phyloP scores from a whole-genome alignment of 2,888 invertebrate genomes.

The Tachina fera region DNA sequence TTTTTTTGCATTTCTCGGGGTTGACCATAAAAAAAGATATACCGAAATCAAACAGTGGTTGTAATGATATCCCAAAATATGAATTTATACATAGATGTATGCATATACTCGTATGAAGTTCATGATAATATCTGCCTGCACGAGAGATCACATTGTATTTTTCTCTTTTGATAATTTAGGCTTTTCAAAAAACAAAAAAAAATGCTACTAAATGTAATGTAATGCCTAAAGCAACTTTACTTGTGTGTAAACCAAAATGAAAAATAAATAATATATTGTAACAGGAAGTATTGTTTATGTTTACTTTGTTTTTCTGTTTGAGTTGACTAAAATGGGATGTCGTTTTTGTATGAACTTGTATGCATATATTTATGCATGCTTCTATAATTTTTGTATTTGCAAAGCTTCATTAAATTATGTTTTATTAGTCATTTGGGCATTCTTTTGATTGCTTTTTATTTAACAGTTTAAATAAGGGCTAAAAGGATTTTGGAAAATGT shows the following conservation, averaged over 20 bases:
- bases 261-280: slow-evolving; percentile 74
- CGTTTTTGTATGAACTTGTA: background rate
- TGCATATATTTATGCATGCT: background rate
- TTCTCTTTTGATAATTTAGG: slow-evolving; percentile 41
- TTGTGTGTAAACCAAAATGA: slow-evolving; percentile 24
- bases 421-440: slow-evolving; percentile 80
- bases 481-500: background rate
- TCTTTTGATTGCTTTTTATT: slow-evolving; percentile 34
- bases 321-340: slow-evolving; percentile 69
- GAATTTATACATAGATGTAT: background rate
- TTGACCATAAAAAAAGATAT: slow-evolving; percentile 13
- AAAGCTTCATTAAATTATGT: slow-evolving; percentile 80
- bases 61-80: background rate
- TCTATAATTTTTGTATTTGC: background rate
- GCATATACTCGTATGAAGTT: background rate
- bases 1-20: slow-evolving; percentile 21
- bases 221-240: slow-evolving; percentile 39
- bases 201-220: slow-evolving; percentile 31
- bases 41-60: background rate
- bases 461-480: slow-evolving; percentile 12
- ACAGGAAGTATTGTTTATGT: slow-evolving; percentile 75
- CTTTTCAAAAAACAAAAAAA: slow-evolving; percentile 6
- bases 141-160: slow-evolving; percentile 33
- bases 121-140: background rate
- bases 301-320: slow-evolving; percentile 66